phyloP scores from a whole-genome alignment of 2,113 vertebrate genomes.

The Aspidoscelis tigris region DNA sequence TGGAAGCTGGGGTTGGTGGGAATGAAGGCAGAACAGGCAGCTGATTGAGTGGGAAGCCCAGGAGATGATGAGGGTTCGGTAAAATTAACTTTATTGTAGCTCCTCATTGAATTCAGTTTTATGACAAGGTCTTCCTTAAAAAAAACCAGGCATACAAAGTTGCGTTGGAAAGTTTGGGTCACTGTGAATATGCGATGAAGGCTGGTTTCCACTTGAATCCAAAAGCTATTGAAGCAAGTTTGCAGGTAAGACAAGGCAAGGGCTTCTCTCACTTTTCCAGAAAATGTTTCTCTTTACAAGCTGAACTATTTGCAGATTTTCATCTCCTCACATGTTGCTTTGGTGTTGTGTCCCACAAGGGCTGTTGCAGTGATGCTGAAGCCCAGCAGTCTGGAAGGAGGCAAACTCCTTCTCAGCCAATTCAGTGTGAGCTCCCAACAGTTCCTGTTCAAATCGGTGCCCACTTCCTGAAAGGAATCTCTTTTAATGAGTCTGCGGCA shows the following conservation, averaged over 20 bases:
- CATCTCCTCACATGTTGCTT: neutral
- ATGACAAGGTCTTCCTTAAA: constrained; percentile 44
- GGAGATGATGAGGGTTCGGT: neutral
- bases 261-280: constrained; percentile 13
- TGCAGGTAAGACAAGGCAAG: constrained; percentile 82
- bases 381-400: constrained; percentile 95
- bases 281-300: neutral
- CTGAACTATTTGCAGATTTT: neutral
- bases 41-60: neutral
- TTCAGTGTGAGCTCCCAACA: constrained; percentile 96
- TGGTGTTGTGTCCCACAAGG: constrained; percentile 68
- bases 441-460: constrained; percentile 96
- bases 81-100: neutral
- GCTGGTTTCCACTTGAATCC: constrained; percentile 96
- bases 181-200: constrained; percentile 97
- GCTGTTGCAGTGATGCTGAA: constrained; percentile 96
- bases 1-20: too few species aligned
- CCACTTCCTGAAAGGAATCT: constrained; percentile 95
- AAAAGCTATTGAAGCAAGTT: constrained; percentile 92
- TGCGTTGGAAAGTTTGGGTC: constrained; percentile 94
- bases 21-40: neutral
- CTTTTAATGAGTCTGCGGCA: constrained; percentile 93
- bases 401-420: constrained; percentile 93
- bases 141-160: constrained; percentile 88
- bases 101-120: constrained; percentile 21